A percentile compares a stretch with the other conserved stretches of the same genome.
phyloP scores from a whole-genome alignment of 1,140 invertebrate genomes.

The Steinernema khuongi region DNA sequence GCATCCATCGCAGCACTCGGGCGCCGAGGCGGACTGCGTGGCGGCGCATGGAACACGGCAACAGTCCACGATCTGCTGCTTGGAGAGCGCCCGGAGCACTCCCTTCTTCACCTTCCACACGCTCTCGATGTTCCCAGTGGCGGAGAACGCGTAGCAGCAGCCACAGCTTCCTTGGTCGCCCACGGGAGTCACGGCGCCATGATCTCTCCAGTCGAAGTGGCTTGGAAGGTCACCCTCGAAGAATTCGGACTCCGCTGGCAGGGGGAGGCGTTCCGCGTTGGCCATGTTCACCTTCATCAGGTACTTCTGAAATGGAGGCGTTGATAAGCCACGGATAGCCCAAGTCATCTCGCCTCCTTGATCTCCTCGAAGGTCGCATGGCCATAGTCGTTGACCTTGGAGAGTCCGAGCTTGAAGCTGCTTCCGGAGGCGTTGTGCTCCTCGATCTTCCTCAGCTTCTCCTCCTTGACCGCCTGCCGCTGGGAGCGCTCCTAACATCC shows the following conservation, averaged over 20 bases:
- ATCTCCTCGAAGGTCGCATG: not conserved
- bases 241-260: not conserved
- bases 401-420: not conserved
- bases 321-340: no score
- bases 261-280: not conserved
- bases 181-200: not conserved
- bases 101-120: conserved; percentile 5
- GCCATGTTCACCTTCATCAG: not conserved
- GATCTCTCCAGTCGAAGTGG: not conserved
- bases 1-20: not conserved
- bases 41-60: not conserved
- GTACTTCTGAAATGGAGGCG: not conserved
- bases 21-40: not conserved
- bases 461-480: no score
- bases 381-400: not conserved
- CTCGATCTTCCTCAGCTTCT: no score
- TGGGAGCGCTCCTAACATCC: no score
- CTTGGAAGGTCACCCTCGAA: not conserved
- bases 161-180: not conserved
- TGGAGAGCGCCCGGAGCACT: not conserved
- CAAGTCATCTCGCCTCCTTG: no score
- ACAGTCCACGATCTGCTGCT: conserved; percentile 6
- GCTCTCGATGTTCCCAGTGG: not conserved
- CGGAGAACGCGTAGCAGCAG: not conserved
- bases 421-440: not conserved